Evolutionary conservation across 2,113 vertebrate species (phyloP), one percentile per base, ranked within the genome.

Genomic region (Syngnathus floridae): DNA sequence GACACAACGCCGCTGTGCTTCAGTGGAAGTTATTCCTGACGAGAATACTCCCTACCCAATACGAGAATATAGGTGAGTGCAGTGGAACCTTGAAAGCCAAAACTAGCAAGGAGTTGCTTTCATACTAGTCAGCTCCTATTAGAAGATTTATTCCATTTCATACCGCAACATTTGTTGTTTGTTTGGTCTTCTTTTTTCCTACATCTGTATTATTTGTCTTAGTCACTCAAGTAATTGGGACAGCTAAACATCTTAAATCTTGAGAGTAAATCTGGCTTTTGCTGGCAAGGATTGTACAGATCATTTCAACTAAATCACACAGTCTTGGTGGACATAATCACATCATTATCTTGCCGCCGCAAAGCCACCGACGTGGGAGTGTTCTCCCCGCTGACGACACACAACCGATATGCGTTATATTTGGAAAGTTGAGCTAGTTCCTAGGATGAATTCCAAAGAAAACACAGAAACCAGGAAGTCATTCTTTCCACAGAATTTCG

Each of bases 391-490:
- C 65, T 64, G 80, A 79, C 78, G 81, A 70, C 76, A 79, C 57
- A 36, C 41, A 78, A 35, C 77, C 70, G 76, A 77, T 83, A 83
- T 81, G 82, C 84, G 71, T 81, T 88, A 88, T 78, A 85, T 87
- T 87, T 86, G 84, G 82, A 89, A 87, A 87, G 77, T 76, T 77
- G 73, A 78, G 62, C 71, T 79, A 82, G 82, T 81, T 67, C 67
- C 72, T 71, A 66, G 64, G 73, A 87, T 64, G 61, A 68, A 49
- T 66, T 78, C 85, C 80, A 82, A 81, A 72, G 59, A 84, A 79
- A 80, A 82, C 62, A 80, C 41, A 22, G 45, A 74, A 75, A 83
- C 62, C 70, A 82, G 84, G 83, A 87, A 84, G 79, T 71, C 66
- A 69, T 63, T 75, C 69, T 85, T 88, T 87, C 81, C 81, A 86